Conservation (phyloP, 2,888 invertebrate species). For the Phengaris arion region DNA sequence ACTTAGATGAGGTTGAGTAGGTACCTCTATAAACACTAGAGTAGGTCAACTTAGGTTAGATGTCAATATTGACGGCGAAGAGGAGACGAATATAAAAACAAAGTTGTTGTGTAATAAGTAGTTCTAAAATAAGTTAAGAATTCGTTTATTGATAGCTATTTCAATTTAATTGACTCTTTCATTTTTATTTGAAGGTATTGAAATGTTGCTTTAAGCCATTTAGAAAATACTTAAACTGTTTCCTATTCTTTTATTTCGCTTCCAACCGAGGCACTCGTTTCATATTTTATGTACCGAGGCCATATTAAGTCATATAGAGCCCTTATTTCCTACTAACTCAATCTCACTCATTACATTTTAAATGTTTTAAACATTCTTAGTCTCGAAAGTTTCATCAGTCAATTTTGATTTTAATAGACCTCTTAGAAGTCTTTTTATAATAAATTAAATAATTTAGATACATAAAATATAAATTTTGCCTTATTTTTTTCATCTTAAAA, state of each 20-base stretch:
- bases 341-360: neutral
- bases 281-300: neutral
- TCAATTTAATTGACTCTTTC: neutral
- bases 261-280: conserved; percentile 21
- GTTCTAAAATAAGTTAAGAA: no score
- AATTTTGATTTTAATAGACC: neutral
- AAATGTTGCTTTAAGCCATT: neutral
- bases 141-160: neutral
- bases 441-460: neutral
- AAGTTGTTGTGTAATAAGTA: no score
- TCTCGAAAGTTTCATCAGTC: neutral
- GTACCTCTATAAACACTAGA: no score
- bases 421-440: neutral
- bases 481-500: neutral
- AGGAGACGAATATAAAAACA: no score
- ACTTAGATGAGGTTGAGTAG: no score
- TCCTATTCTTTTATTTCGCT: neutral
- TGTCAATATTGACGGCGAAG: no score
- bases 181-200: no score
- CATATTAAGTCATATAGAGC: neutral
- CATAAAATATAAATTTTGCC: neutral
- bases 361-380: neutral
- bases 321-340: neutral
- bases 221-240: neutral
- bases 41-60: no score